Base-by-base conservation (phyloP, 1,140 invertebrate species). In the Tetramorium parvispinum region DNA sequence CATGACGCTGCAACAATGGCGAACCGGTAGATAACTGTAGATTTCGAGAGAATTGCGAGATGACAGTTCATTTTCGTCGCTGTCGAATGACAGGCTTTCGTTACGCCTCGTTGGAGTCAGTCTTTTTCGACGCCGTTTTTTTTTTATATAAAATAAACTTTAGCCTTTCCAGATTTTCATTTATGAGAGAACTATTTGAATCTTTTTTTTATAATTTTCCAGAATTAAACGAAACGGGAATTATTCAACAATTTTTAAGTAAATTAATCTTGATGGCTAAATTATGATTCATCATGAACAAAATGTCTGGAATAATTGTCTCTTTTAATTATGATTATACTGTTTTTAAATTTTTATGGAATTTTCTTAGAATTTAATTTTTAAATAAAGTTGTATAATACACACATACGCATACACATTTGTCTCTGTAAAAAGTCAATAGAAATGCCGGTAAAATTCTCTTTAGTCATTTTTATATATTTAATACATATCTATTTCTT, bases 41-140 rank as follows among this genome's bases (percentile, higher is more conserved):
- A 73, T 59, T 83, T 83, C n/a, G 40, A 37, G 53, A 73, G 55
- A 82, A 73, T 73, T 32, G 68, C 66, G 40, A 49, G 77, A 8
- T 82, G 79, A 82, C 68, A 53, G 37, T 73, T 82, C 40, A 82
- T 73, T 82, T 59, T 73, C 24, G 16, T 27, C 32, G 8, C 65
- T 70, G 46, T 13, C 32, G 3, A 53, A 51, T 70, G 61, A 68
- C 63, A 53, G 46, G n/a, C 27, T 68, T 49, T 68, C 46, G 77
- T 51, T 68, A 49, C 21, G 27, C n/a, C 37, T 16, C 49, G 21
- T 24, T 18, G 37, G 18, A 27, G n/a, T 0, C 32, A 7, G 49
- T 27, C 4, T 40, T 66, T 51, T 66, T 27, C 21, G 6, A 16
- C n/a, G 61, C 10, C 24, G 32, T 37, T 65, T 21, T 32, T 40